Percentiles rank a stretch among this genome's conserved stretches.
Conservation (phyloP, 1,140 invertebrate genomes). For the Paracyclopina nana region DNA sequence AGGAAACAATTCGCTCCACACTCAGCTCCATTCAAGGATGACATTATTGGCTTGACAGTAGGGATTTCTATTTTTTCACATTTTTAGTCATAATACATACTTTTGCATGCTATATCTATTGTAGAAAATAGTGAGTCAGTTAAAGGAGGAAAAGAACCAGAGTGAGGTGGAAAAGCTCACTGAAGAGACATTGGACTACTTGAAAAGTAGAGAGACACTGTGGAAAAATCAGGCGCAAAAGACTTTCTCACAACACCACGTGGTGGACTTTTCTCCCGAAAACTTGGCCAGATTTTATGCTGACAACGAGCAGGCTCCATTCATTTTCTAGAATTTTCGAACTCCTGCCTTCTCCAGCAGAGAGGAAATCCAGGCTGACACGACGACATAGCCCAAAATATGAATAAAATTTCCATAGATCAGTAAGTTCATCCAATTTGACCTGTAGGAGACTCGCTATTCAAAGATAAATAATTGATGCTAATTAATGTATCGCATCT, state of each 20-base stretch:
- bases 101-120: too few species aligned
- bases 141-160: not conserved
- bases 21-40: too few species aligned
- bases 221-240: not conserved
- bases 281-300: too few species aligned
- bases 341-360: slow-evolving; percentile 4
- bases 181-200: not conserved
- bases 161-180: not conserved
- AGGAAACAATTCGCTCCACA: too few species aligned
- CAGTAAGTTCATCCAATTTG: slow-evolving; percentile 10
- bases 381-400: slow-evolving; percentile 5
- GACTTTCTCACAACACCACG: too few species aligned
- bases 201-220: not conserved
- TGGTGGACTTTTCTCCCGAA: too few species aligned
- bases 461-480: slow-evolving; percentile 1
- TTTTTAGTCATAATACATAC: too few species aligned
- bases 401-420: slow-evolving; percentile 11
- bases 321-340: slow-evolving; percentile 3
- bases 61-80: too few species aligned
- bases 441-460: slow-evolving; percentile 5
- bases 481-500: too few species aligned
- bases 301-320: too few species aligned
- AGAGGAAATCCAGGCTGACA: slow-evolving; percentile 3
- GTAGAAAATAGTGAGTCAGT: not conserved
- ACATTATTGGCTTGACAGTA: too few species aligned